Conservation (phyloP, 2,888 invertebrate genomes). For the Philopedon plagiatum region DNA sequence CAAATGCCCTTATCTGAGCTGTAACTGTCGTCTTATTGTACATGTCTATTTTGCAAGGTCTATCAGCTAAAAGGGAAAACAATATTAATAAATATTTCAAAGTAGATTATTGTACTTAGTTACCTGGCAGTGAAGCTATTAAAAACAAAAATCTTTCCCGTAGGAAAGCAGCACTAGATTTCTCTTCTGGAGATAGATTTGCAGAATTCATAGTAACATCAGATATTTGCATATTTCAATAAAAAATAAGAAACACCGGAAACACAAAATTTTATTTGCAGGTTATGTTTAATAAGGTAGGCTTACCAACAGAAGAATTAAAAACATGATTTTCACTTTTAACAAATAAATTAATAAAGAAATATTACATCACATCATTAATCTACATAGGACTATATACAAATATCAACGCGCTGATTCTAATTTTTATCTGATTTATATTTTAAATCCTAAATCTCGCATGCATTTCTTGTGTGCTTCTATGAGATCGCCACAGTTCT, state of each 20-base stretch:
- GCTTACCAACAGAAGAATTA: conserved; percentile 13
- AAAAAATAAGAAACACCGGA: no score
- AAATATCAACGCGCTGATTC: neutral
- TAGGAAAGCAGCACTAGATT: conserved; percentile 60
- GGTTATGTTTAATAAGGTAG: conserved; percentile 17
- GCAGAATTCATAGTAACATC: neutral
- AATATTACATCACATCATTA: conserved; percentile 16
- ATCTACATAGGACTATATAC: conserved; percentile 21
- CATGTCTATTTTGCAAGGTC: conserved; percentile 60
- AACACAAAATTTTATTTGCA: conserved; percentile 9
- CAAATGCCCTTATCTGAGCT: conserved; percentile 61
- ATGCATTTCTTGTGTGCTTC: conserved; percentile 98
- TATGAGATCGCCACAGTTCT: conserved; percentile 89
- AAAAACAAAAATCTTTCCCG: conserved; percentile 62
- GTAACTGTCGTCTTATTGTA: conserved; percentile 61
- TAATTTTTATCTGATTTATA: conserved; percentile 75
- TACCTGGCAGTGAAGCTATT: conserved; percentile 62
- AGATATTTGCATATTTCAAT: neutral
- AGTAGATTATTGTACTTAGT: conserved; percentile 2
- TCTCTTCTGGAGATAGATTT: conserved; percentile 47
- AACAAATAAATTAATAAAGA: conserved; percentile 15
- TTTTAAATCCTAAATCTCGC: conserved; percentile 95
- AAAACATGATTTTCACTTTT: conserved; percentile 7
- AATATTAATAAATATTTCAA: conserved; percentile 1
- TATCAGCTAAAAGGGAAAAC: conserved; percentile 54